phyloP scores from a whole-genome alignment of 1,140 invertebrate species.

The Diorhabda elongata region DNA sequence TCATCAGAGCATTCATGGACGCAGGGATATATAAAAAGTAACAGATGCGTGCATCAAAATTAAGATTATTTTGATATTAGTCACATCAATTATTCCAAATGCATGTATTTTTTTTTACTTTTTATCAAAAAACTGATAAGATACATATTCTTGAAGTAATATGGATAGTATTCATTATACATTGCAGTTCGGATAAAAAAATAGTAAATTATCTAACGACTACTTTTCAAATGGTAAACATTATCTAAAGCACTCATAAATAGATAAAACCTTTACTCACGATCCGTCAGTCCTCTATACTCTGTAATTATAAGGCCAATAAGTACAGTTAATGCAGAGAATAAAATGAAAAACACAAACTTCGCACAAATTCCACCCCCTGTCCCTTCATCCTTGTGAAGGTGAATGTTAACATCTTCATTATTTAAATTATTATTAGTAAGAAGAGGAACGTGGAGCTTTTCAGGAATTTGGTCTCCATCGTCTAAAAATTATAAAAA shows the following conservation, averaged over 20 bases:
- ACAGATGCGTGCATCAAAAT: no score
- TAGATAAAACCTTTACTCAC: conserved; percentile 54
- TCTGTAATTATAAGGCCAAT: conserved; percentile 75
- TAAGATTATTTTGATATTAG: background rate
- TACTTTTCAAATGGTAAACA: no score
- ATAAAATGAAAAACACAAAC: conserved; percentile 71
- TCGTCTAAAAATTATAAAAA: conserved; percentile 32
- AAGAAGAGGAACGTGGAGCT: conserved; percentile 16
- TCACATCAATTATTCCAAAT: background rate
- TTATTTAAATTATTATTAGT: conserved; percentile 33
- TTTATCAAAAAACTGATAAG: background rate
- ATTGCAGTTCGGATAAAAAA: conserved; percentile 67
- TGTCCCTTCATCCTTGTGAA: conserved; percentile 67
- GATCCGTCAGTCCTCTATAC: conserved; percentile 69
- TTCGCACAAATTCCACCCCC: conserved; percentile 78
- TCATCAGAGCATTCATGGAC: no score
- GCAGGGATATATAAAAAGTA: no score
- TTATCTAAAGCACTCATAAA: background rate
- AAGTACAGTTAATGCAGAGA: conserved; percentile 64
- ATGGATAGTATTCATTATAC: conserved; percentile 52
- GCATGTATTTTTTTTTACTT: background rate
- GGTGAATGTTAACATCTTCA: conserved; percentile 68
- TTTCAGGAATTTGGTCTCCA: conserved; percentile 22
- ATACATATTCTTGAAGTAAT: background rate
- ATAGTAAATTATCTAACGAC: conserved; percentile 43